These are phyloP conservation scores for Climacteris rufus DNA, from an alignment of 2,113 vertebrate species.

Conservation along the genomic window DNA sequence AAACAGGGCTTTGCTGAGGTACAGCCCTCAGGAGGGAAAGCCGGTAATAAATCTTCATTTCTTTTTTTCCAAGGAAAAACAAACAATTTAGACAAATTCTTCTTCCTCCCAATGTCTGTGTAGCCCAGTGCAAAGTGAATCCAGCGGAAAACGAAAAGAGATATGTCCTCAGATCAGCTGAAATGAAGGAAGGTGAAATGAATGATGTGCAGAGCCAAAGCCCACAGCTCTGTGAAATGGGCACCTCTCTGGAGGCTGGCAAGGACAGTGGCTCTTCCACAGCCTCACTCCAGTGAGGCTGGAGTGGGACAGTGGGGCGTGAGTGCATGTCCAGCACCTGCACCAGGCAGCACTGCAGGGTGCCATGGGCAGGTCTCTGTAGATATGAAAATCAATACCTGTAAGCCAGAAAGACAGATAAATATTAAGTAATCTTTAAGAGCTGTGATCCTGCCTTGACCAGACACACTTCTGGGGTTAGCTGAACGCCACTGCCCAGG, in stretches of 20 bases:
- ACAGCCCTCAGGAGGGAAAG: neutral
- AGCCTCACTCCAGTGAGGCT: neutral
- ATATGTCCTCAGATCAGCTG: neutral
- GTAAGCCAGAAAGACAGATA: neutral
- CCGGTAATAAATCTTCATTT: neutral
- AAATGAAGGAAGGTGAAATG: neutral
- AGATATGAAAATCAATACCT: neutral
- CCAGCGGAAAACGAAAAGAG: neutral
- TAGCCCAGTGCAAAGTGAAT: neutral
- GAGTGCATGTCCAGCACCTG: accelerated
- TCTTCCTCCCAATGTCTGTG: neutral
- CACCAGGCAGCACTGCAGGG: too few species aligned
- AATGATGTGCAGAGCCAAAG: neutral
- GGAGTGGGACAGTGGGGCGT: neutral
- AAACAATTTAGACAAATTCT: neutral
- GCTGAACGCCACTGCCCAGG: neutral
- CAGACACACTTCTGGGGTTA: neutral
- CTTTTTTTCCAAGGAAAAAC: neutral
- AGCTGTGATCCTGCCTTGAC: neutral
- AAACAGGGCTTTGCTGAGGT: neutral
- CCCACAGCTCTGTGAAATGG: neutral
- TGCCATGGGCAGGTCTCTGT: neutral
- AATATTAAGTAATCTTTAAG: neutral
- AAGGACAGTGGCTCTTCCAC: neutral
- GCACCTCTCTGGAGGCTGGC: neutral